Evolutionary conservation across 2,797 vertebrate species (phyloP).

Genomic region (Morelia viridis): DNA sequence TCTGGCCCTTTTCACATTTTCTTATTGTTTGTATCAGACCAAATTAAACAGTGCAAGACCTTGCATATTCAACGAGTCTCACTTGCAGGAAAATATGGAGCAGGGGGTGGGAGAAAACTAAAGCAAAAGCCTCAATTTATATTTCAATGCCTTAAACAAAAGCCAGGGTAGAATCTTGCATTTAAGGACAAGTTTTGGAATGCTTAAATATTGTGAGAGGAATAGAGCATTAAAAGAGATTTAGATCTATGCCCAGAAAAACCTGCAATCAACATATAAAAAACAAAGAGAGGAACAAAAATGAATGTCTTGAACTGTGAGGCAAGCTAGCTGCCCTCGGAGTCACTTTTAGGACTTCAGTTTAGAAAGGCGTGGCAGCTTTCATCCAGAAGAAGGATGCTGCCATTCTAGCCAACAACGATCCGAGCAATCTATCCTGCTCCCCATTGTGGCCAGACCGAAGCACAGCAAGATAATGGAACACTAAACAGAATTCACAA

Average conservation of each 20-base stretch:
- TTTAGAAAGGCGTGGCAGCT: not conserved
- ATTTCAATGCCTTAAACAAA: not conserved
- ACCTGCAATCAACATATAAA: not conserved
- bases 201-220: not conserved
- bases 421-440: not conserved
- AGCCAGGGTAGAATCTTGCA: not conserved
- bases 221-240: not conserved
- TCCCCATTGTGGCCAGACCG: not conserved
- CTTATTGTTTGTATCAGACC: not conserved
- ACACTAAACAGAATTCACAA: not conserved
- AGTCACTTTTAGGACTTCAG: not conserved
- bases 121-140: not conserved
- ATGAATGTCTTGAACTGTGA: not conserved
- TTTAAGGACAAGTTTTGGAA: not conserved
- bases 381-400: not conserved
- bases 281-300: not conserved
- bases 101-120: not conserved
- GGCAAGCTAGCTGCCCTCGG: not conserved
- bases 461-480: not conserved
- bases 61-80: not conserved
- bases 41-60: constrained; percentile 17
- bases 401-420: not conserved
- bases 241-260: not conserved
- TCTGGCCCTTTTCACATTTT: not conserved
- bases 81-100: not conserved